A percentile compares a stretch with the other conserved stretches of the same genome.
phyloP scores from a whole-genome alignment of 2,888 invertebrate species.

The Linnaemya vulpina region DNA sequence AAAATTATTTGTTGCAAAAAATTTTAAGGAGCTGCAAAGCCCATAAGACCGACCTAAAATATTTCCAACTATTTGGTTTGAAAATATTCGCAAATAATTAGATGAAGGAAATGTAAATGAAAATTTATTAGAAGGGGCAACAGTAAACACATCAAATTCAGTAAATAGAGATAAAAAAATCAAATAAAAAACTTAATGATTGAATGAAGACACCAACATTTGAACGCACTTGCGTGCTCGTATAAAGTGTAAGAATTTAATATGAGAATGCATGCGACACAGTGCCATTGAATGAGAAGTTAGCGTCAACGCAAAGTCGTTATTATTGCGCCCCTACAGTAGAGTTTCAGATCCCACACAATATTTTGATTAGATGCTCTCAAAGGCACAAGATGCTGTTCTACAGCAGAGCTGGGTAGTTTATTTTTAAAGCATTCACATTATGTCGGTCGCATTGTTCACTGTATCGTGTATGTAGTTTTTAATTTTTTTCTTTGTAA shows the following conservation, averaged over 20 bases:
- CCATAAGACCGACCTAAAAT: too few species aligned
- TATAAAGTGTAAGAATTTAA: too few species aligned
- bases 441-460: slow-evolving; percentile 35
- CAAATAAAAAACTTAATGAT: neutral
- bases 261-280: neutral
- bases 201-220: neutral
- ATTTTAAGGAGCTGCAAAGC: neutral
- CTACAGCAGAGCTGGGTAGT: neutral
- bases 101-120: slow-evolving; percentile 33
- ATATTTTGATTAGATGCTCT: neutral
- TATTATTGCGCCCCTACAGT: neutral
- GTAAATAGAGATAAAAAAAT: slow-evolving; percentile 17
- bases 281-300: slow-evolving; percentile 47
- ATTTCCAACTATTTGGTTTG: neutral
- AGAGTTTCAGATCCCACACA: neutral
- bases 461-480: slow-evolving; percentile 17
- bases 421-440: slow-evolving; percentile 50
- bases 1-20: too few species aligned
- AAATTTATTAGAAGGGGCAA: slow-evolving; percentile 57
- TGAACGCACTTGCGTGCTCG: too few species aligned
- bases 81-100: slow-evolving; percentile 19
- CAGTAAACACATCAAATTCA: slow-evolving; percentile 59
- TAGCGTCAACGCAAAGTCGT: slow-evolving; percentile 27
- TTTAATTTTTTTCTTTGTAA: slow-evolving; percentile 49
- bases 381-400: slow-evolving; percentile 11